Evolutionary conservation across 2,113 vertebrate genomes (phyloP).

Genomic region (Crotalus tigris): DNA sequence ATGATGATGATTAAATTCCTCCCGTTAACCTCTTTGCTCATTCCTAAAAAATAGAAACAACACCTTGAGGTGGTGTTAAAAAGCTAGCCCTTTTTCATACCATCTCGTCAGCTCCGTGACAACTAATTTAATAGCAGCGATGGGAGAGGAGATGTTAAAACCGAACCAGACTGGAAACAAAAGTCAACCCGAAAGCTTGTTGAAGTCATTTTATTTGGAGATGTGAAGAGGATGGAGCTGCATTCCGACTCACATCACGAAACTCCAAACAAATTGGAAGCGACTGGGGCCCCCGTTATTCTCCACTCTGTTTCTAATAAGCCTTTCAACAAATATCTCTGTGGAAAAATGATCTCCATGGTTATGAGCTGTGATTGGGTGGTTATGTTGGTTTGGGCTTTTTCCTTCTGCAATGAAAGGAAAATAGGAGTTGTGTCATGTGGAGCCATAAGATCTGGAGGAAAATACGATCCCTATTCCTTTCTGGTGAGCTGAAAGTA

Average conservation of each 20-base stretch:
- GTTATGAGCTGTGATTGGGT: slow-evolving; percentile 55
- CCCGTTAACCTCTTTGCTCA: no score
- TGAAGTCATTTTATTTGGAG: slow-evolving; percentile 52
- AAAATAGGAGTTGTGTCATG: background rate
- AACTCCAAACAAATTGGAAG: slow-evolving; percentile 63
- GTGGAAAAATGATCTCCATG: slow-evolving; percentile 41
- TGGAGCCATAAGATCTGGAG: background rate
- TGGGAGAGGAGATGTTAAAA: slow-evolving; percentile 40
- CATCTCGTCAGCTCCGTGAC: background rate
- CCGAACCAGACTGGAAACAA: slow-evolving; percentile 54
- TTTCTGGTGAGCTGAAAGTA: background rate
- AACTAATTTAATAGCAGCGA: slow-evolving; percentile 2
- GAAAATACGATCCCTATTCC: background rate
- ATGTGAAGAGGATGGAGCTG: slow-evolving; percentile 58
- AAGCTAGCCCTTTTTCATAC: background rate
- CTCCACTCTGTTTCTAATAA: slow-evolving; percentile 58
- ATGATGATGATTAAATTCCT: no score
- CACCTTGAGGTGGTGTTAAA: background rate
- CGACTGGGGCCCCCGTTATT: slow-evolving; percentile 66
- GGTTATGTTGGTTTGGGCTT: slow-evolving; percentile 1
- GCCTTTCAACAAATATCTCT: slow-evolving; percentile 44
- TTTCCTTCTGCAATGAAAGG: slow-evolving; percentile 1
- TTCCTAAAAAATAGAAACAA: background rate
- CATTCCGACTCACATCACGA: slow-evolving; percentile 55
- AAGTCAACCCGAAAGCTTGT: slow-evolving; percentile 30